phyloP scores from a whole-genome alignment of 30 jellyfish, hydroid and myxozoan genomes.

The Hydractinia symbiolongicarpus region DNA sequence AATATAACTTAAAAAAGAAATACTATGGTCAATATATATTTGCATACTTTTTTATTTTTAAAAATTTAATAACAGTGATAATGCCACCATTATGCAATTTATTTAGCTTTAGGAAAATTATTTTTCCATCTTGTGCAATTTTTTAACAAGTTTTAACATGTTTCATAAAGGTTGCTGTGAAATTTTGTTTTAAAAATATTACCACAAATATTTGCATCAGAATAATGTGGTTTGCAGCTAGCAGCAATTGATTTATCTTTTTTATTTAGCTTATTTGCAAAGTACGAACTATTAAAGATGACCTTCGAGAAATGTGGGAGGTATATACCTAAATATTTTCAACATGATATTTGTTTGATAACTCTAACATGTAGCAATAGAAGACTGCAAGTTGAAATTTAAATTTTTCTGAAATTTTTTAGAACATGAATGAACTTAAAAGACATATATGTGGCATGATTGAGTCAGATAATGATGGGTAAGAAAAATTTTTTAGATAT shows the following conservation, averaged over 20 bases:
- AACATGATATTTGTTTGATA: neutral
- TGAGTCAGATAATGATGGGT: conserved; percentile 96
- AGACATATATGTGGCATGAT: conserved; percentile 76
- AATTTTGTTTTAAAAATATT: no score
- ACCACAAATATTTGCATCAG: no score
- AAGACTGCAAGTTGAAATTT: neutral
- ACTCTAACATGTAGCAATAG: neutral
- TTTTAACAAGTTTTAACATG: no score
- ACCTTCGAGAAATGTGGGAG: conserved; percentile 91
- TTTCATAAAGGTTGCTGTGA: no score
- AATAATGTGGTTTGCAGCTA: no score
- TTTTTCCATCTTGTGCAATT: neutral
- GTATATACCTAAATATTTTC: conserved; percentile 21
- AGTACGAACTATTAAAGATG: conserved; percentile 81
- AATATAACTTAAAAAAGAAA: no score
- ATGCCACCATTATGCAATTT: no score
- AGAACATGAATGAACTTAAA: conserved; percentile 81
- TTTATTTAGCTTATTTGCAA: conserved; percentile 80
- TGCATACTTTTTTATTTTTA: no score
- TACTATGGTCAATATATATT: no score
- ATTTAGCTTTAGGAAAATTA: neutral
- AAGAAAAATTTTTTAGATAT: no score
- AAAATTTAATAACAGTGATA: no score
- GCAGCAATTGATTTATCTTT: neutral
- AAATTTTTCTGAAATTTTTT: neutral